These are phyloP conservation scores for Drosophila funebris DNA, from an alignment of 1,140 invertebrate species.

Conservation along the genomic window DNA sequence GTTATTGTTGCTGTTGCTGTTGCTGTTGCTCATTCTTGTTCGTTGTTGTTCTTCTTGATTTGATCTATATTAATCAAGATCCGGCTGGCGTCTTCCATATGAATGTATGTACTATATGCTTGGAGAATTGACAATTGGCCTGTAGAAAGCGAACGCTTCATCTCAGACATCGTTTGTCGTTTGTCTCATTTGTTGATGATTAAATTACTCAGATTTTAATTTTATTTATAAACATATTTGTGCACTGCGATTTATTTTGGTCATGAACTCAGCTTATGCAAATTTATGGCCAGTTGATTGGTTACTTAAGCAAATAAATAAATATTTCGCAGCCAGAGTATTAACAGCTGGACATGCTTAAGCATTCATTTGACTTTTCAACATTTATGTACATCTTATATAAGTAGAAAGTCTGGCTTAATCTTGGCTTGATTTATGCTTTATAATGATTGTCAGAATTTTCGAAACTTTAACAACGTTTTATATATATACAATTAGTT, in stretches of 20 bases:
- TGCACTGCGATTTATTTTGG: conserved; percentile 25
- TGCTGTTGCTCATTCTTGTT: not conserved
- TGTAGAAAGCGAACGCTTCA: conserved; percentile 17
- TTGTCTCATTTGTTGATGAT: conserved; percentile 28
- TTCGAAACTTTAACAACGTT: too few relatives aligned
- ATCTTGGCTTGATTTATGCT: too few relatives aligned
- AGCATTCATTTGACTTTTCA: not conserved
- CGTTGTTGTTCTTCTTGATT: conserved; percentile 52
- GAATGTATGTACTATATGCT: not conserved
- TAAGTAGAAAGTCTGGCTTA: too few relatives aligned
- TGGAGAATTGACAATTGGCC: conserved; percentile 16
- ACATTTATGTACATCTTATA: not conserved
- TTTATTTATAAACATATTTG: conserved; percentile 28
- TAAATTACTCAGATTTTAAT: conserved; percentile 51
- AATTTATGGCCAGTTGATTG: conserved; percentile 28
- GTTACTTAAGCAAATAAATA: not conserved
- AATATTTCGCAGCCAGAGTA: conserved; percentile 8
- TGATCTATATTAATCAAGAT: conserved; percentile 82
- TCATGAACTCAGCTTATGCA: conserved; percentile 36
- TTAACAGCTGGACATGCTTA: conserved; percentile 6
- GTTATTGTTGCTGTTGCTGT: conserved; percentile 32
- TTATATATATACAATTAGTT: too few relatives aligned
- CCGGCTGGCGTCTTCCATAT: conserved; percentile 52
- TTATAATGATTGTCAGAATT: too few relatives aligned
- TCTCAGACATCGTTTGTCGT: conserved; percentile 13